Percentiles rank a stretch among this genome's conserved stretches.
Evolutionary conservation across 2,797 vertebrate species (phyloP).

Genomic region (Molossus alvarezi): DNA sequence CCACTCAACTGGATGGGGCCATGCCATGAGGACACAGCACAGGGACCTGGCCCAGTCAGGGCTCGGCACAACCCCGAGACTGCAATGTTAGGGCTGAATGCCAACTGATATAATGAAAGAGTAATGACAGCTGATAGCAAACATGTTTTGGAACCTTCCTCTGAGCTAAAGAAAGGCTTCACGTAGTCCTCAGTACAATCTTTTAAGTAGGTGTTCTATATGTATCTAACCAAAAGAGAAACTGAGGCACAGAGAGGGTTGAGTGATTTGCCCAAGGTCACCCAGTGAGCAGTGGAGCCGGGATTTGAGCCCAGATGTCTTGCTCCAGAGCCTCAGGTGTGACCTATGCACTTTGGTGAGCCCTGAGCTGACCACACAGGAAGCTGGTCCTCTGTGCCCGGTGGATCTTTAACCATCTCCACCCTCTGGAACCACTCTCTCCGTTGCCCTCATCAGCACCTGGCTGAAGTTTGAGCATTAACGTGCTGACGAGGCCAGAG

Average conservation of each 20-base stretch:
- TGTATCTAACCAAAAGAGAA: constrained; percentile 11
- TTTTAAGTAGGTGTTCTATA: not conserved
- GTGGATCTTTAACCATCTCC: constrained; percentile 77
- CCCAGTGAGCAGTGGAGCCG: not conserved
- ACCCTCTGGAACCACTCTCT: not conserved
- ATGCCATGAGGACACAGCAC: rapidly evolving
- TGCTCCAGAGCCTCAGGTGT: constrained; percentile 44
- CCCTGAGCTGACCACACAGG: not conserved
- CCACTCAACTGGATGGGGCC: not conserved
- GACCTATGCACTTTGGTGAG: constrained; percentile 49
- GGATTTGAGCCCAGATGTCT: constrained; percentile 11
- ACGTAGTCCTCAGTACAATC: not conserved
- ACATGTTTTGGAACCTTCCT: not conserved
- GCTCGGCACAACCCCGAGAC: not conserved
- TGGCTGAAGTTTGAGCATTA: not conserved
- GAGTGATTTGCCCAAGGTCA: not conserved
- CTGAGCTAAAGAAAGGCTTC: not conserved
- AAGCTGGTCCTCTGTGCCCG: not conserved
- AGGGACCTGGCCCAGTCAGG: not conserved
- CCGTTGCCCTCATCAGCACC: not conserved
- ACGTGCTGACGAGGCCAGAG: not conserved
- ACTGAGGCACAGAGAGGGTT: not conserved
- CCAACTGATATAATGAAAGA: not conserved
- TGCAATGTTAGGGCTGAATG: not conserved
- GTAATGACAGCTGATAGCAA: not conserved